Evolutionary conservation across 2,797 vertebrate species (phyloP).

Genomic region (Argya squamiceps): DNA sequence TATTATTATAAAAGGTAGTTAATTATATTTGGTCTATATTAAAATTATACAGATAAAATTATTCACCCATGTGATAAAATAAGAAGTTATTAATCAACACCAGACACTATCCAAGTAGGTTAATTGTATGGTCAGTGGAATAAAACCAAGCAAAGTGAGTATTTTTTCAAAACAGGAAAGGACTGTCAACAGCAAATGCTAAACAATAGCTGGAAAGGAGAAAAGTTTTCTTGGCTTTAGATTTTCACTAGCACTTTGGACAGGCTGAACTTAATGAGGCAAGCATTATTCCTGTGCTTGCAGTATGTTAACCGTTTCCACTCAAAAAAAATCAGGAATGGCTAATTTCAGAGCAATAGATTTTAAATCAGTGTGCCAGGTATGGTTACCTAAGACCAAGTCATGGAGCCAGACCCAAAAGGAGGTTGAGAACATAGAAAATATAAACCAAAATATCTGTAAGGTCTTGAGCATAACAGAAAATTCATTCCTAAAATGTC

Average conservation of each 20-base stretch:
- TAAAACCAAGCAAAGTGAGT: not conserved
- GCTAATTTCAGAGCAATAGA: not conserved
- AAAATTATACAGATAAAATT: not conserved
- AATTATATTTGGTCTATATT: not conserved
- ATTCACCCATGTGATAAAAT: not conserved
- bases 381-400: not conserved
- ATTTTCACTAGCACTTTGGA: not conserved
- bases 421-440: not conserved
- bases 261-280: not conserved
- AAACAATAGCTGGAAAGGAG: not conserved
- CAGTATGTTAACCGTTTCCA: not conserved
- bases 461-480: not conserved
- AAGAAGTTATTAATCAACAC: not conserved
- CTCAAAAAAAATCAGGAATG: not conserved
- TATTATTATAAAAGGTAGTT: not conserved
- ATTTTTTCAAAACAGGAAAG: not conserved
- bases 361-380: not conserved
- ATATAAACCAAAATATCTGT: not conserved
- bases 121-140: constrained; percentile 24
- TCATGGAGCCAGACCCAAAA: not conserved
- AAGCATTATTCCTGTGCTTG: not conserved
- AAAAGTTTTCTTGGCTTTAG: not conserved
- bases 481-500: not conserved
- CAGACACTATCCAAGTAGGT: not conserved
- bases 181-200: not conserved